These are phyloP conservation scores for Callosobruchus maculatus DNA, from an alignment of 2,888 invertebrate species.

Conservation along the genomic window DNA sequence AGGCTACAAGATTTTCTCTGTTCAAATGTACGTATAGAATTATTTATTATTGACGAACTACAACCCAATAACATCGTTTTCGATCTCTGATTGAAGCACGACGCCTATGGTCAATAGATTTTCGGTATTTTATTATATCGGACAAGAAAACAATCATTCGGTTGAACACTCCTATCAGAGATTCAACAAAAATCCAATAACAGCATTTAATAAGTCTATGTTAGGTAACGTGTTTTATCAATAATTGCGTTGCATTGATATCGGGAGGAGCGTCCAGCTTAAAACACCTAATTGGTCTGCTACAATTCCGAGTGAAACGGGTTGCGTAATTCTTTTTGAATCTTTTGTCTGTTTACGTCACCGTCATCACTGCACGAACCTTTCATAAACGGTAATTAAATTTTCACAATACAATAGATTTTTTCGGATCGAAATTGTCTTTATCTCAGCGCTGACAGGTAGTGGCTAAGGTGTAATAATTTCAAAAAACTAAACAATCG, in stretches of 20 bases:
- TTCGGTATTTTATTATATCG: not conserved
- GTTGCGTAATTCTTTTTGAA: not conserved
- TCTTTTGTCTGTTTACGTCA: not conserved
- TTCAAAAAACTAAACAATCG: not conserved
- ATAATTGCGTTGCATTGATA: not conserved
- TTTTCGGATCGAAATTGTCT: not conserved
- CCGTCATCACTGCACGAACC: not conserved
- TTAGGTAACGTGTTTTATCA: not conserved
- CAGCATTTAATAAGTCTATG: not conserved
- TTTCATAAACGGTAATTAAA: not conserved
- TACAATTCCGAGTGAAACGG: too few relatives aligned
- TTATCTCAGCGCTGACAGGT: not conserved
- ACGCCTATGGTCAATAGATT: not conserved
- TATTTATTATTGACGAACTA: too few relatives aligned
- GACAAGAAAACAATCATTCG: not conserved
- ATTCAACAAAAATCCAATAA: not conserved
- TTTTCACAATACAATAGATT: not conserved
- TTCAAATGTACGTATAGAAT: too few relatives aligned
- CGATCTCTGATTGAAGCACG: slow-evolving; percentile 33
- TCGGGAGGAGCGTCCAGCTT: not conserved
- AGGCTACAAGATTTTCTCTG: too few relatives aligned
- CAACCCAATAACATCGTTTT: too few relatives aligned
- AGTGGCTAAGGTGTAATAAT: not conserved
- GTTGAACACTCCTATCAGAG: not conserved
- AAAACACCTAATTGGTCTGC: not conserved